phyloP scores from a whole-genome alignment of 2,888 invertebrate genomes.

The Thecocarcelia acutangulata region DNA sequence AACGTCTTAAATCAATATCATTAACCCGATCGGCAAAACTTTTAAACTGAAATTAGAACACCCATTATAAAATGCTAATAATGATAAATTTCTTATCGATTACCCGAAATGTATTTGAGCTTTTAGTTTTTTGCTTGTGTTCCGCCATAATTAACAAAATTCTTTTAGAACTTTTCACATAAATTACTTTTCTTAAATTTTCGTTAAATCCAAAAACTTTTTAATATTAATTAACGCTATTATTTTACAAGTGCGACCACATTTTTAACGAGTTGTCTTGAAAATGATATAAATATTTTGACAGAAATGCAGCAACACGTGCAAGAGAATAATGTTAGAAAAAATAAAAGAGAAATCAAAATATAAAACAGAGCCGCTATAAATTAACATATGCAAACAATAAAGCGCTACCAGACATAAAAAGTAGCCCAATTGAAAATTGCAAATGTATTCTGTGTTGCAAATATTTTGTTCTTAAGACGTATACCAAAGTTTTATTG shows the following conservation, averaged over 20 bases:
- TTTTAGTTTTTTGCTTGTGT: conserved; percentile 84
- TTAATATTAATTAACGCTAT: neutral
- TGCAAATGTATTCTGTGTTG: no score
- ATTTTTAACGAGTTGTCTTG: conserved; percentile 51
- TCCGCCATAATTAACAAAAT: conserved; percentile 59
- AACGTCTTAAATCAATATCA: conserved; percentile 89
- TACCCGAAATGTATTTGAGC: conserved; percentile 90
- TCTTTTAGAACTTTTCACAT: conserved; percentile 10
- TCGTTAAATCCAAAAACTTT: neutral
- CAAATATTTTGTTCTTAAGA: no score
- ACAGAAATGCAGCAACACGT: conserved; percentile 53
- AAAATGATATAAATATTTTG: conserved; percentile 53
- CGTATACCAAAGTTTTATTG: no score
- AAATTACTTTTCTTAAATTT: neutral
- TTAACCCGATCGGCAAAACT: conserved; percentile 93
- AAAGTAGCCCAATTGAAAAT: neutral
- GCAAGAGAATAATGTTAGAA: conserved; percentile 35
- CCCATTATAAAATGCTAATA: no score
- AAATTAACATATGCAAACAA: neutral
- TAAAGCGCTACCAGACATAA: conserved; percentile 14
- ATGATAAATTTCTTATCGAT: neutral
- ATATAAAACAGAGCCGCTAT: neutral
- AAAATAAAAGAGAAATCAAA: conserved; percentile 36
- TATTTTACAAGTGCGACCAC: conserved; percentile 52
- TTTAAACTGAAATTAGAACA: conserved; percentile 85